phyloP scores from a whole-genome alignment of 2,888 invertebrate genomes.

The Parascotia fuliginaria region DNA sequence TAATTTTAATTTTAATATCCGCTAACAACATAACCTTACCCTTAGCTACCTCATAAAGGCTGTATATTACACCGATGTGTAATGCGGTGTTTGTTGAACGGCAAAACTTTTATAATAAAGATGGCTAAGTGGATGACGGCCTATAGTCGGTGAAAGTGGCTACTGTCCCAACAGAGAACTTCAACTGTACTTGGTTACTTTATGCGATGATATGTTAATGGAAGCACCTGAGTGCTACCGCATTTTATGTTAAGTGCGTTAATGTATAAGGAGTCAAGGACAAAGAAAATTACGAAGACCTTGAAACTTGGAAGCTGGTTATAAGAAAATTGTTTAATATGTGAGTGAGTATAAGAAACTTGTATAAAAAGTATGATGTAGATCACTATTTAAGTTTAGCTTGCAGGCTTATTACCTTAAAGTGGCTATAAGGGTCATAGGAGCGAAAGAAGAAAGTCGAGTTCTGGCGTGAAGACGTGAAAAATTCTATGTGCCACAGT shows the following conservation, averaged over 20 bases:
- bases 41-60: conserved; percentile 44
- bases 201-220: conserved; percentile 32
- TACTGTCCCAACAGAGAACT: conserved; percentile 36
- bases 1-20: conserved; percentile 33
- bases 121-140: conserved; percentile 37
- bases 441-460: too few species aligned
- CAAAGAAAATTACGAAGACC: not conserved
- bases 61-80: conserved; percentile 38
- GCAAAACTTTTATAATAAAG: conserved; percentile 57
- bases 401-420: too few species aligned
- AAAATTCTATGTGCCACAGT: too few species aligned
- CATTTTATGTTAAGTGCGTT: conserved; percentile 21
- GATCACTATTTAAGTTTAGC: too few species aligned
- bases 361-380: too few species aligned
- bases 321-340: too few species aligned
- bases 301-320: not conserved
- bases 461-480: too few species aligned
- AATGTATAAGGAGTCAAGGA: conserved; percentile 10
- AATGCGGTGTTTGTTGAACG: conserved; percentile 44
- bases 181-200: conserved; percentile 29
- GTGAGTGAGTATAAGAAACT: too few species aligned
- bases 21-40: conserved; percentile 29
- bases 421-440: too few species aligned
- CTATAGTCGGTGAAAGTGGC: conserved; percentile 35
- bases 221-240: conserved; percentile 31